Evolutionary conservation across 2,888 invertebrate species (phyloP).

Genomic region (Trilocha varians): DNA sequence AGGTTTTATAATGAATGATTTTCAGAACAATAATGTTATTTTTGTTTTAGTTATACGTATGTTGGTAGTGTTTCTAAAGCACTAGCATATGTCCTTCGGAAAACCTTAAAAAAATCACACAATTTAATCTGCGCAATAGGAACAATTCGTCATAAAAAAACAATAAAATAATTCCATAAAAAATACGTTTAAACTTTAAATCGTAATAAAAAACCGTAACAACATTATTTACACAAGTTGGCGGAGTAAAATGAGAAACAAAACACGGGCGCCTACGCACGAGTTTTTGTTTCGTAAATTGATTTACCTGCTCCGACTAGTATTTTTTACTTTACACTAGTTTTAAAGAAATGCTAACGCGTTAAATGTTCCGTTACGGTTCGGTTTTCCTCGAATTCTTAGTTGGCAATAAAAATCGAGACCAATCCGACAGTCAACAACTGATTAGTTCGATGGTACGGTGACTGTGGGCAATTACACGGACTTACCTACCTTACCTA

Average conservation of each 20-base stretch:
- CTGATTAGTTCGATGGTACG: not conserved
- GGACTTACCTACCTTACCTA: not conserved
- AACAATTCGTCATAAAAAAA: too few relatives aligned
- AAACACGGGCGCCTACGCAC: not conserved
- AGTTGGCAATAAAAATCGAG: not conserved
- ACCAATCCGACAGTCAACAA: not conserved
- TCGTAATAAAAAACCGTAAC: not conserved
- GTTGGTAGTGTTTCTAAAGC: too few relatives aligned
- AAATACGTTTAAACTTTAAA: not conserved
- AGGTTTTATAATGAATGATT: too few relatives aligned
- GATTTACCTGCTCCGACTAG: not conserved
- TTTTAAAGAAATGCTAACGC: not conserved
- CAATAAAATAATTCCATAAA: too few relatives aligned
- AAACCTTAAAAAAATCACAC: too few relatives aligned
- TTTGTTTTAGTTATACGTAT: too few relatives aligned
- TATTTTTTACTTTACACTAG: not conserved
- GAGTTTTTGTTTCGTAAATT: not conserved
- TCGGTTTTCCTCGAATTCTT: not conserved
- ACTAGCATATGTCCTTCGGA: too few relatives aligned
- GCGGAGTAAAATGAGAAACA: not conserved
- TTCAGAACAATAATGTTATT: too few relatives aligned
- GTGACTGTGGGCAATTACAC: not conserved
- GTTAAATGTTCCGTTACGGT: not conserved
- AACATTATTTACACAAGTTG: not conserved
- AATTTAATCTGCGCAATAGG: too few relatives aligned